Evolutionary conservation across 2,113 vertebrate species (phyloP).

Genomic region (Antennarius striatus): DNA sequence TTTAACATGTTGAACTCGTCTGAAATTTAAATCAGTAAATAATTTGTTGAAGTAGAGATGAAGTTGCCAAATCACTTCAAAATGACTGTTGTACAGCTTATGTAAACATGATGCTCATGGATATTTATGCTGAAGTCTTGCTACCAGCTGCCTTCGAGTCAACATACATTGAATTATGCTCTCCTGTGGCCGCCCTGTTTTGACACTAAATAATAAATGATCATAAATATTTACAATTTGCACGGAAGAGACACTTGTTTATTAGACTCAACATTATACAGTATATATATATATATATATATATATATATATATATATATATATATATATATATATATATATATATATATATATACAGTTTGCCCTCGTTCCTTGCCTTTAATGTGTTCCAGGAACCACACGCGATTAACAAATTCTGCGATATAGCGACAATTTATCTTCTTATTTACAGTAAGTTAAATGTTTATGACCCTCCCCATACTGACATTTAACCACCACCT

Average conservation of each 20-base stretch:
- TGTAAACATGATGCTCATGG: constrained; percentile 46
- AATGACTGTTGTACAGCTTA: constrained; percentile 23
- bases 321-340: no score
- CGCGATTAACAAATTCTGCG: no score
- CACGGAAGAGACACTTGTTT: constrained; percentile 8
- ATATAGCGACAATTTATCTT: no score
- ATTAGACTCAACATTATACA: constrained; percentile 1
- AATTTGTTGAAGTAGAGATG: constrained; percentile 1
- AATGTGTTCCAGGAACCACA: no score
- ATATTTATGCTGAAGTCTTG: constrained; percentile 28
- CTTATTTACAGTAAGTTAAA: no score
- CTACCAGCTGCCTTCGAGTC: constrained; percentile 27
- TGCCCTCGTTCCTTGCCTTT: no score
- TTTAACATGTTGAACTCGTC: constrained; percentile 9
- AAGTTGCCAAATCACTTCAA: constrained; percentile 32
- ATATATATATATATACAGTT: no score
- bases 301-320: no score
- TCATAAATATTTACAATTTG: constrained; percentile 62
- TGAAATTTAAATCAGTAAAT: constrained; percentile 26
- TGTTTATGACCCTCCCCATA: no score
- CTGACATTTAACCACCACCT: no score
- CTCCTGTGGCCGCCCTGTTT: constrained; percentile 27
- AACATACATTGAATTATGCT: constrained; percentile 25
- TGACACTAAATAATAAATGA: constrained; percentile 58
- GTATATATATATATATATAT: no score